phyloP scores from a whole-genome alignment of 1,140 invertebrate species.

The Hydropsyche tenuis region DNA sequence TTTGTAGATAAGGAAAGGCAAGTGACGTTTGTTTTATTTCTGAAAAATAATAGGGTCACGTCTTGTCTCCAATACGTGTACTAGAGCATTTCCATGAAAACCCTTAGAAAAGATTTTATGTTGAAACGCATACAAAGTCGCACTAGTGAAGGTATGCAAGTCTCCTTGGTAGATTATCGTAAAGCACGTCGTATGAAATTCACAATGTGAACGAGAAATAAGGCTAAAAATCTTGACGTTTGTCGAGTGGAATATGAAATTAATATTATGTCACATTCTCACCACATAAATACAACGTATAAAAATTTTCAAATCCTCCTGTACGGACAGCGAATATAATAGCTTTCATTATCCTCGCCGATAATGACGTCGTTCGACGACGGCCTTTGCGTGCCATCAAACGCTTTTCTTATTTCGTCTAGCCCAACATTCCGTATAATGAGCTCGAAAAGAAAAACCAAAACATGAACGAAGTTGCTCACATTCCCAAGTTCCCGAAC shows the following conservation, averaged over 20 bases:
- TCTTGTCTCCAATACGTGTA: not conserved
- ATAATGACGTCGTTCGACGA: no score
- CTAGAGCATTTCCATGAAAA: not conserved
- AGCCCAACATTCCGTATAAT: not conserved
- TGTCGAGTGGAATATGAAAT: no score
- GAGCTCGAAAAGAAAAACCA: not conserved
- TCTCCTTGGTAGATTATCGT: not conserved
- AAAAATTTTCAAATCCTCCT: no score
- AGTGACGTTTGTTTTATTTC: constrained; percentile 3
- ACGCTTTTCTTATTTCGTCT: not conserved
- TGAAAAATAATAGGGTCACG: not conserved
- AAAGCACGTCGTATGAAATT: not conserved
- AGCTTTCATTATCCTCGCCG: no score
- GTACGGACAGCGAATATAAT: no score
- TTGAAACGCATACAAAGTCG: constrained; percentile 1
- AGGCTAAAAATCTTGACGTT: not conserved
- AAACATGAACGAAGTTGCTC: not conserved
- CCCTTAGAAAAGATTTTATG: not conserved
- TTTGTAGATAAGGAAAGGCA: no score
- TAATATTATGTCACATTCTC: no score
- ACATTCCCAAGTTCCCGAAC: not conserved
- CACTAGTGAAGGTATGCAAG: no score
- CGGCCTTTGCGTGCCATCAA: not conserved
- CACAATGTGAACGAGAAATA: not conserved
- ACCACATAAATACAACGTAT: no score